Evolutionary conservation across 2,797 vertebrate species (phyloP).

Genomic region (Lemur catta): DNA sequence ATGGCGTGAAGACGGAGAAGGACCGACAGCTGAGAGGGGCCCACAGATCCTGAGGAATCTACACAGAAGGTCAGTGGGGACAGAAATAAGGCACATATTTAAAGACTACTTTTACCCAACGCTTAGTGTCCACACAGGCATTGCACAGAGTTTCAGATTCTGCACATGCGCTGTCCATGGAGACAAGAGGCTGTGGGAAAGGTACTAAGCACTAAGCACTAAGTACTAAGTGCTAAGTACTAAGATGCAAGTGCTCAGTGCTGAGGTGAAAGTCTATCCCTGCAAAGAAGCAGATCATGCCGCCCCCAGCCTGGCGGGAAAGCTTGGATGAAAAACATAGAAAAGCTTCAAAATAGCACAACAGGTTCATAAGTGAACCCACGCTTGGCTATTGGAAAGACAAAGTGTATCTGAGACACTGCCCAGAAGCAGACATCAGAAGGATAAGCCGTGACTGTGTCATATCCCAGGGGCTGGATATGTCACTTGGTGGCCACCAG

Average conservation of each 20-base stretch:
- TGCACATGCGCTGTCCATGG: accelerated
- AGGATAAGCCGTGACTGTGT: accelerated
- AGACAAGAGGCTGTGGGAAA: not conserved
- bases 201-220: too few species aligned
- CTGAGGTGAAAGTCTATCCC: not conserved
- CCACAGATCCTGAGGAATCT: not conserved
- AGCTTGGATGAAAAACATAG: not conserved
- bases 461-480: too few species aligned
- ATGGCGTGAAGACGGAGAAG: not conserved
- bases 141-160: not conserved
- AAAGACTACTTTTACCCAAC: not conserved
- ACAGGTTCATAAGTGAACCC: not conserved
- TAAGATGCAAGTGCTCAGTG: not conserved
- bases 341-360: not conserved
- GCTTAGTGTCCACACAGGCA: not conserved
- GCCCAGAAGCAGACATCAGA: not conserved
- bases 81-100: not conserved
- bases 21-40: not conserved
- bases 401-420: not conserved
- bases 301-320: not conserved
- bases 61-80: not conserved
- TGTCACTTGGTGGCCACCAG: too few species aligned
- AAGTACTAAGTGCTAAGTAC: too few species aligned
- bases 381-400: not conserved
- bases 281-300: not conserved